Evolutionary conservation across 1,140 invertebrate species (phyloP), one percentile per base, ranked within the genome.

Genomic region (Lepidurus packardi): DNA sequence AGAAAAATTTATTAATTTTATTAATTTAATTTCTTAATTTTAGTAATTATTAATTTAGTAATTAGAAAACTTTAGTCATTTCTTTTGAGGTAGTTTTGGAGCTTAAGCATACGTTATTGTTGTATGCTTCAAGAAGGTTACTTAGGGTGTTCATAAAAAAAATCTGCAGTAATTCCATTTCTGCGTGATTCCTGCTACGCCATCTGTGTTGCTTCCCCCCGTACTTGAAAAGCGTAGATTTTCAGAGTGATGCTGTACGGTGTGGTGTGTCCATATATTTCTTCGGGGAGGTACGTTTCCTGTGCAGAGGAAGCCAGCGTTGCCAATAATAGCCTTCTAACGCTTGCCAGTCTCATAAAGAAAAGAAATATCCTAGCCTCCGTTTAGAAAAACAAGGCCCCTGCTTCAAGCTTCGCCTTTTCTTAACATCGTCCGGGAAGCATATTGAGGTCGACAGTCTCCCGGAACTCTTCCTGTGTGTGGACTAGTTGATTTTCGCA

Each of bases 271-370:
- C 53, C 53, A 65, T 65, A 65, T 21, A n/a, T 21, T 21, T 65
- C 16, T 13, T 65, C 53, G 53, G 21, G 53, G 34, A 4, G 34
- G 34, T 34, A 65, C 53, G 53, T 21, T 65, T 65, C 53, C 53
- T 65, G 53, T 16, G 16, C 16, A n/a, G 21, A 65, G 53, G 53
- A 65, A 65, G 53, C 53, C 53, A 65, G 53, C 53, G n/a, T 65
- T 65, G 53, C 53, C 53, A 65, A 65, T 65, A 65, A 65, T 65
- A 65, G 53, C 53, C 21, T n/a, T 65, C 53, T 65, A 65, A 65
- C n/a, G 53, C 34, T 34, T 65, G 8, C 53, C 53, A 65, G 16
- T 65, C 53, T 8, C 34, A 4, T 34, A 34, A 34, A 34, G 21
- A n/a, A 65, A 65, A 65, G 53, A 65, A 65, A 65, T 16, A 65